These are phyloP conservation scores for Ctenodactylus gundi DNA, from an alignment of 2,113 vertebrate species.

Conservation along the genomic window DNA sequence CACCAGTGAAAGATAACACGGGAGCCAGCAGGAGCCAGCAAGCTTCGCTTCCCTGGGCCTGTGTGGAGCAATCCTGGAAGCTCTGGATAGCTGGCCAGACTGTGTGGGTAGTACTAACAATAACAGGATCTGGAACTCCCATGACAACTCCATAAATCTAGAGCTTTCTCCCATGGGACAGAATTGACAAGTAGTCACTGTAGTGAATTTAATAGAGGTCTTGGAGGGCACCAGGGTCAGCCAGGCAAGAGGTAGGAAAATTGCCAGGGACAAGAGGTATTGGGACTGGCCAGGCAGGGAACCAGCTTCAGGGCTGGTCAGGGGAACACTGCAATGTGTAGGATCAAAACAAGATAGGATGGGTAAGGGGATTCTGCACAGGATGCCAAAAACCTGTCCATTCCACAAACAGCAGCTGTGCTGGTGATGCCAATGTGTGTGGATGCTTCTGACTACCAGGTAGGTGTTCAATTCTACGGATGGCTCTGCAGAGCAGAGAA, in stretches of 20 bases:
- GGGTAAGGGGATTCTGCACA: no score
- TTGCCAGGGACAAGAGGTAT: background rate
- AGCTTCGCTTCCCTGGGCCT: background rate
- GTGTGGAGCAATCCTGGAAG: no score
- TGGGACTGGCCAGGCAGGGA: background rate
- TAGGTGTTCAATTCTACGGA: no score
- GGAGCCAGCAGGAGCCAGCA: background rate
- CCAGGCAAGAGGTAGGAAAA: background rate
- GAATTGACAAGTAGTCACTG: accelerated
- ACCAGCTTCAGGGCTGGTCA: background rate
- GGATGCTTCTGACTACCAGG: background rate
- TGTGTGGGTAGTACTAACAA: background rate
- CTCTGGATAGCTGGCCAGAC: background rate
- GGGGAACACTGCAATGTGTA: background rate
- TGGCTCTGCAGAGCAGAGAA: background rate
- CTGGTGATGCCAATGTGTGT: no score
- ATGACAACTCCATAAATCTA: background rate
- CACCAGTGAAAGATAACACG: background rate
- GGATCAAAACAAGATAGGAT: background rate
- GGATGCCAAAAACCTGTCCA: no score
- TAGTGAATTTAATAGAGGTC: background rate
- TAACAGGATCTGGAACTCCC: no score
- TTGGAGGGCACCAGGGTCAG: background rate
- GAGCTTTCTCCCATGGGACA: no score
- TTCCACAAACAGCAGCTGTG: background rate